Conservation (phyloP, 1,140 invertebrate genomes). For the Pygmarrhopalites habei region DNA sequence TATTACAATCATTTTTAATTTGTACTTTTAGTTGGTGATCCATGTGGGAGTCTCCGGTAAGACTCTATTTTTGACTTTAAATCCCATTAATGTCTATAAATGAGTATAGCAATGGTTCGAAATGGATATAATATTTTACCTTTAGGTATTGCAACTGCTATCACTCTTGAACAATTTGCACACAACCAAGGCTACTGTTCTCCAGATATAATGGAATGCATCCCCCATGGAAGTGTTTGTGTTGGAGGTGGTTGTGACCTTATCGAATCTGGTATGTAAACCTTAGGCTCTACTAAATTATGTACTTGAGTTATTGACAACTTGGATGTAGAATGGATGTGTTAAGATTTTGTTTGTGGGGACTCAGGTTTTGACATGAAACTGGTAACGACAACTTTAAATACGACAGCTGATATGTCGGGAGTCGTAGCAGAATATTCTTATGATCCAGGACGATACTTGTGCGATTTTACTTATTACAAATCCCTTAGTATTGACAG, state of each 20-base stretch:
- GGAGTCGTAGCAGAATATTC: slow-evolving; percentile 45
- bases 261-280: slow-evolving; percentile 39
- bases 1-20: not conserved
- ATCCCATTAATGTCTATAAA: no score
- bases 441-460: slow-evolving; percentile 46
- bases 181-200: slow-evolving; percentile 47
- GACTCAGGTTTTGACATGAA: slow-evolving; percentile 46
- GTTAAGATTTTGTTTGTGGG: no score
- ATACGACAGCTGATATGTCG: slow-evolving; percentile 37
- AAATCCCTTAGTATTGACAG: slow-evolving; percentile 46
- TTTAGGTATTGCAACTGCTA: slow-evolving; percentile 45
- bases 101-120: no score
- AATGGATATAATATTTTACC: no score
- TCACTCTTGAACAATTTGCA: slow-evolving; percentile 47
- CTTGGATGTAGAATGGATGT: slow-evolving; percentile 29
- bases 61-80: no score
- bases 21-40: slow-evolving; percentile 44
- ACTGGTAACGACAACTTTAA: slow-evolving; percentile 43
- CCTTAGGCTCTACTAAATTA: no score
- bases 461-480: slow-evolving; percentile 52
- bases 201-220: slow-evolving; percentile 44
- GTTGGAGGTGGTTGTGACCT: slow-evolving; percentile 40
- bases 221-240: slow-evolving; percentile 41
- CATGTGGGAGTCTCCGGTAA: slow-evolving; percentile 51
- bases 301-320: slow-evolving; percentile 5